Conservation (phyloP, 2,888 invertebrate genomes). For the Rhagophthalmus giganteus region DNA sequence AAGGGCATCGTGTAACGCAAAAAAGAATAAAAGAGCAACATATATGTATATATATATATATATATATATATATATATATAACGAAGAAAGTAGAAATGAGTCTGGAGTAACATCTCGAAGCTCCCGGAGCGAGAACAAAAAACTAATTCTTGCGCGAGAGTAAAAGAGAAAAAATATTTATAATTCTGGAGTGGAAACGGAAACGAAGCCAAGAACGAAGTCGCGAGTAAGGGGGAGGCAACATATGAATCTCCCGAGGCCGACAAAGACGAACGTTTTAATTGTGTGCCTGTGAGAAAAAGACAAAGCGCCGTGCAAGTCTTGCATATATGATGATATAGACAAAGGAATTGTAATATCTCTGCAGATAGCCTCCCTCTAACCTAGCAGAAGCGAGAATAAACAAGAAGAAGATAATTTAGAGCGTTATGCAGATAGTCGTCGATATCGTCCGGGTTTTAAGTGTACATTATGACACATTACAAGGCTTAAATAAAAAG, state of each 20-base stretch:
- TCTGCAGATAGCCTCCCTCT: slow-evolving; percentile 47
- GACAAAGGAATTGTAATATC: slow-evolving; percentile 56
- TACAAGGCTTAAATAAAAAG: slow-evolving; percentile 20
- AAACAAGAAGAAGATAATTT: slow-evolving; percentile 49
- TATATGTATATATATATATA: slow-evolving; percentile 22
- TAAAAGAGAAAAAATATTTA: slow-evolving; percentile 52
- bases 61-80: too few relatives aligned
- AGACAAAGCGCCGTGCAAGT: slow-evolving; percentile 50
- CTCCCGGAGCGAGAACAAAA: slow-evolving; percentile 38
- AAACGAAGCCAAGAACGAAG: slow-evolving; percentile 34
- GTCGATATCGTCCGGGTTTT: slow-evolving; percentile 12
- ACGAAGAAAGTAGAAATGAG: slow-evolving; percentile 31
- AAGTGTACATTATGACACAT: slow-evolving; percentile 20
- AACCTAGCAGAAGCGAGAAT: slow-evolving; percentile 39
- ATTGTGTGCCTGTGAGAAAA: slow-evolving; percentile 46
- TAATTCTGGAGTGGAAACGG: slow-evolving; percentile 52
- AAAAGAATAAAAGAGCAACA: slow-evolving; percentile 36
- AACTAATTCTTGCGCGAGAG: slow-evolving; percentile 48
- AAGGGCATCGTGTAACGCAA: slow-evolving; percentile 28
- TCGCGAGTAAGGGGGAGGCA: slow-evolving; percentile 33
- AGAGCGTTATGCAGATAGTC: slow-evolving; percentile 39
- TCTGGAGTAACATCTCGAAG: slow-evolving; percentile 32
- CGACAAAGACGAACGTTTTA: slow-evolving; percentile 50
- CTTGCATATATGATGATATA: slow-evolving; percentile 57
- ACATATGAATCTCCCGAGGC: slow-evolving; percentile 51